These are phyloP conservation scores for Lineus longissimus DNA, from an alignment of 1,140 invertebrate genomes.

Conservation along the genomic window DNA sequence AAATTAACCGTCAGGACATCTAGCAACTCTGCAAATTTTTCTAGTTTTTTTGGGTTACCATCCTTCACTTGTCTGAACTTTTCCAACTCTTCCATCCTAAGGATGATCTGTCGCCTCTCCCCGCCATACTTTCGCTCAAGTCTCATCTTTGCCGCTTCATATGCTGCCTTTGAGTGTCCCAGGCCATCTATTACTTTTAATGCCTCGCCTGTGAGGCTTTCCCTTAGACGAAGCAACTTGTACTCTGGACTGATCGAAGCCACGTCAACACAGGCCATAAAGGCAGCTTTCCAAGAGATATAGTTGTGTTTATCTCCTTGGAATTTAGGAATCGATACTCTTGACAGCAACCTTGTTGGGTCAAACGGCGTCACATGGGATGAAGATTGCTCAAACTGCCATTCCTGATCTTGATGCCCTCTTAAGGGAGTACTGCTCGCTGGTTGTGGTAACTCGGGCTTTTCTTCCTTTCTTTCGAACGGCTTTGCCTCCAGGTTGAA, in stretches of 20 bases:
- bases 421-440: no score
- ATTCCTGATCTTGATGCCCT: no score
- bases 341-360: no score
- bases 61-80: constrained; percentile 7
- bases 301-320: background rate
- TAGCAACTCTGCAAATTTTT: constrained; percentile 10
- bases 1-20: constrained; percentile 2
- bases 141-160: constrained; percentile 7
- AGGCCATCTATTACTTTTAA: constrained; percentile 8
- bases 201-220: constrained; percentile 5
- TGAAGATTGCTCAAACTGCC: no score
- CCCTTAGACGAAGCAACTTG: constrained; percentile 1
- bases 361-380: no score
- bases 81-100: constrained; percentile 11
- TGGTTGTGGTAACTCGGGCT: no score
- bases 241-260: constrained; percentile 11
- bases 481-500: no score
- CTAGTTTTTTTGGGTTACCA: background rate
- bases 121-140: constrained; percentile 16
- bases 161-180: constrained; percentile 10
- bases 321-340: background rate
- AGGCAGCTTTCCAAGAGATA: background rate
- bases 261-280: background rate
- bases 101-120: background rate
- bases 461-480: no score